Evolutionary conservation across 2,113 vertebrate genomes (phyloP).

Genomic region (Tenebrosternarchus preto): DNA sequence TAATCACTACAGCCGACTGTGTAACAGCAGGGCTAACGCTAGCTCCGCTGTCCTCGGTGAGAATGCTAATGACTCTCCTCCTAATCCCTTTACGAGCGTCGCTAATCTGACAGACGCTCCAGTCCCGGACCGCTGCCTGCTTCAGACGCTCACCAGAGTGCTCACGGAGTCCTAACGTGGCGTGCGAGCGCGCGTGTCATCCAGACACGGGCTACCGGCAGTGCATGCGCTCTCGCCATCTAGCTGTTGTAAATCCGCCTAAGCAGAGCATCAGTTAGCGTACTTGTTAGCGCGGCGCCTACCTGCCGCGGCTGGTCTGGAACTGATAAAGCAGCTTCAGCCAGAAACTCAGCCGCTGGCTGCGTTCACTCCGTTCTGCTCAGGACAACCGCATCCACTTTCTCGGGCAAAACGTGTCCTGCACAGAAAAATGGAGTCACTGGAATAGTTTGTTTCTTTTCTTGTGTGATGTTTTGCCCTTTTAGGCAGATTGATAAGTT

Average conservation of each 20-base stretch:
- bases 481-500: too few species aligned
- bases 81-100: constrained; percentile 46
- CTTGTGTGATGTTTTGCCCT: too few species aligned
- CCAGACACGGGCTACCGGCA: too few species aligned
- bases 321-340: too few species aligned
- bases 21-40: not conserved
- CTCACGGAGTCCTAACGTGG: not conserved
- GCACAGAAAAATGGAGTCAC: too few species aligned
- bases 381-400: too few species aligned
- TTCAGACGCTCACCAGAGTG: not conserved
- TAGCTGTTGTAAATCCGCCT: not conserved
- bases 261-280: not conserved
- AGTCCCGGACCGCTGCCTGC: not conserved
- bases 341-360: too few species aligned
- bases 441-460: too few species aligned
- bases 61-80: constrained; percentile 46
- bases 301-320: too few species aligned
- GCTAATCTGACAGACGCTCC: constrained; percentile 41
- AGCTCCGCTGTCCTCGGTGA: not conserved
- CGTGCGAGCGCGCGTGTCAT: not conserved
- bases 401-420: too few species aligned
- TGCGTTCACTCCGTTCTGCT: too few species aligned
- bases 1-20: constrained; percentile 2
- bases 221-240: not conserved
- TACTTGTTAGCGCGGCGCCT: too few species aligned